Base-by-base conservation (phyloP, 2,888 invertebrate species). In the Ophion ventricosus region DNA sequence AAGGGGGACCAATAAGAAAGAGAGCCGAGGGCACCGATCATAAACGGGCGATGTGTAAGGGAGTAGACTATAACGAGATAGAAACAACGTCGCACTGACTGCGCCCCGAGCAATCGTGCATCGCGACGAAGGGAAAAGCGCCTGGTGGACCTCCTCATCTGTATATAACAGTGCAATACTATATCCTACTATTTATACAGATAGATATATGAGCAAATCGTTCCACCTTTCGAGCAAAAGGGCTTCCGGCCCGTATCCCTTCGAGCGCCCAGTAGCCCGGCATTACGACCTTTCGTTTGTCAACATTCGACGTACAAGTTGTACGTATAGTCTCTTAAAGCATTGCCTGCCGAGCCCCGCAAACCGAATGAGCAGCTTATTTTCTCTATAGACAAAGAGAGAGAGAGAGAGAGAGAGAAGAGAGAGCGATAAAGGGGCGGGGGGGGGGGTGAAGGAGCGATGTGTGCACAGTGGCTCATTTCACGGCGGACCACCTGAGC, bases 401-500 rank as follows among this genome's bases (percentile, higher is more conserved):
- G 64, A 66, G 26, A 57, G 26, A 56, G 26, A 64, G 54, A 54
- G 59, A 63, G 78, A 25, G 20, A n/a, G n/a, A n/a, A 54, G 54
- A 43, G 43, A 73, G 54, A 40, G 29, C 20, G 66, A 76, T 40
- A 67, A 40, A 67, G 43, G 49, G n/a, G n/a, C n/a, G 63, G 11
- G 26, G 23, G 29, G 26, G 69, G 20, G 74, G 75, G 43, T 43
- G 69, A 75, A 82, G 70, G 74, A 83, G 80, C 83, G 64, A 82
- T 90, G 88, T 90, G 89, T 90, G 87, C 89, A 89, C 88, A 90
- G 90, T 90, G 88, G 90, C 90, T 90, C 89, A 90, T 90, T 90
- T 90, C 86, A 89, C 86, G 86, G 86, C 83, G 87, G 86, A 88
- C 90, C 90, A 90, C 89, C 90, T 90, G 90, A 89, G 89, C 89